phyloP scores from a whole-genome alignment of 35 echinoderm and acorn worm species.

The Stichopus chloronotus region DNA sequence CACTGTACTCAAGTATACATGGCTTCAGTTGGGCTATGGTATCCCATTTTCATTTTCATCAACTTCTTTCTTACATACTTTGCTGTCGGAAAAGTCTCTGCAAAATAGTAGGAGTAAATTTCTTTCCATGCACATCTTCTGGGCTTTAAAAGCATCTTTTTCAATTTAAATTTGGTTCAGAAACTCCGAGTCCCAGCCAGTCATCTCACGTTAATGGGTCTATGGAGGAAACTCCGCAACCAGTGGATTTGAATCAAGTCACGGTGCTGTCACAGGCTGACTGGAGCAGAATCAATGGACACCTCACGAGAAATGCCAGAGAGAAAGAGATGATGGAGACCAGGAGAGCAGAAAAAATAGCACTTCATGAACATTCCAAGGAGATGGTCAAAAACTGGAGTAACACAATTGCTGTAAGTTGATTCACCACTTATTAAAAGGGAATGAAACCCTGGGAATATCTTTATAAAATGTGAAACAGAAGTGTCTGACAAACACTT shows the following conservation, averaged over 20 bases:
- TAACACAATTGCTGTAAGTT: conserved; percentile 97
- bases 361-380: conserved; percentile 76
- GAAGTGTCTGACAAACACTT: too few relatives aligned
- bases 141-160: neutral
- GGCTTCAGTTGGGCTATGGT: too few relatives aligned
- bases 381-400: conserved; percentile 98
- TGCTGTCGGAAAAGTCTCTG: too few relatives aligned
- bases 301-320: conserved; percentile 66
- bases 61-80: too few relatives aligned
- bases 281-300: conserved; percentile 82
- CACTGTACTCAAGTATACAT: too few relatives aligned
- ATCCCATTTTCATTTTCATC: too few relatives aligned
- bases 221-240: neutral
- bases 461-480: neutral
- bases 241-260: conserved; percentile 71
- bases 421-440: neutral
- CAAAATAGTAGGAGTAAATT: too few relatives aligned
- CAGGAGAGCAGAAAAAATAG: conserved; percentile 68
- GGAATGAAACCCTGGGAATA: neutral
- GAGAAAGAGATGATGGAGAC: conserved; percentile 66
- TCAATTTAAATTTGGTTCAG: conserved; percentile 7
- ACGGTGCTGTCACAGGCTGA: conserved; percentile 85
- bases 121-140: too few relatives aligned
- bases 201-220: neutral
- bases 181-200: conserved; percentile 4